Conservation (phyloP, 2,797 vertebrate species). For the Pipistrellus kuhlii region DNA sequence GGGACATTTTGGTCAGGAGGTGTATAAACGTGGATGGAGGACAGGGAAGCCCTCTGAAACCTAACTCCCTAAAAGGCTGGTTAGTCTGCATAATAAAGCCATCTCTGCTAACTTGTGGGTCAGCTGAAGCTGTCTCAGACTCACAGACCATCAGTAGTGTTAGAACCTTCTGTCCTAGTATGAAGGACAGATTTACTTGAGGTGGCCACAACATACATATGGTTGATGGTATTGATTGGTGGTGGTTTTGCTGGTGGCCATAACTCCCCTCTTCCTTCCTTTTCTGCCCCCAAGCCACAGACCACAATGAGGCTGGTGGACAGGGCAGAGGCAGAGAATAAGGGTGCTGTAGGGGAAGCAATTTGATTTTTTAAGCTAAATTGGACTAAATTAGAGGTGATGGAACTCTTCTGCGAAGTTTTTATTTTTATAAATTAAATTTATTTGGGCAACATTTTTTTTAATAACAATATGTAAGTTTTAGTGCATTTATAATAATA, state of each 20-base stretch:
- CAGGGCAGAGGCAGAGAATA: not conserved
- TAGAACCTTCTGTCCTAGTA: not conserved
- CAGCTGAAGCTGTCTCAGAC: not conserved
- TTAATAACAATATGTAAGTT: not conserved
- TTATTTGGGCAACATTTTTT: not conserved
- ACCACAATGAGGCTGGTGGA: slow-evolving; percentile 1
- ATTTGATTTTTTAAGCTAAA: slow-evolving; percentile 35
- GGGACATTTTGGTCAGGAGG: not conserved
- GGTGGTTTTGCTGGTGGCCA: not conserved
- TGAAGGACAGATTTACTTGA: not conserved
- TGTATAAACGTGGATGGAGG: not conserved
- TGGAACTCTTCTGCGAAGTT: not conserved
- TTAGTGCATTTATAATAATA: not conserved
- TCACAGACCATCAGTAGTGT: not conserved
- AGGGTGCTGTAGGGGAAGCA: not conserved
- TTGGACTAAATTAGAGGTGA: not conserved
- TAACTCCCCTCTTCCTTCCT: not conserved
- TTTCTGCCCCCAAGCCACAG: not conserved
- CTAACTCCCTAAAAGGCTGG: not conserved
- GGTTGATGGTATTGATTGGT: not conserved
- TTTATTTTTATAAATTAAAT: not conserved
- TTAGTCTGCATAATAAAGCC: not conserved
- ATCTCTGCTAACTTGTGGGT: not conserved
- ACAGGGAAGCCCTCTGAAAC: not conserved
- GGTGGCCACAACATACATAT: not conserved